Base-by-base conservation (phyloP, 2,113 vertebrate species). In the Leptodactylus fuscus region DNA sequence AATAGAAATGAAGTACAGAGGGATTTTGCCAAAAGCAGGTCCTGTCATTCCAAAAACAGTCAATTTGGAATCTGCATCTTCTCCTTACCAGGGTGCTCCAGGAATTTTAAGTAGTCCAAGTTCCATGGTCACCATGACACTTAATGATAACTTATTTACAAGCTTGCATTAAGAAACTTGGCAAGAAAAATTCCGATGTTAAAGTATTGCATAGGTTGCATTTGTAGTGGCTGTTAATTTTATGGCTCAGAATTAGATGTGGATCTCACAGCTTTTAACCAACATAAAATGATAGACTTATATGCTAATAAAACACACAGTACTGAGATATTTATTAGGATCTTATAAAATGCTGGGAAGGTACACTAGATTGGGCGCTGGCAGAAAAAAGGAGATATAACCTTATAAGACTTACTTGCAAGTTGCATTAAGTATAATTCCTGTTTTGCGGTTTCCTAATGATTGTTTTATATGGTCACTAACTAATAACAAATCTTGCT, bases 281-380 rank as follows among this genome's bases (percentile, higher is more conserved):
- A 62, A 62, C 58, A 62, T 62, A 62, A 62, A 62, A 62, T 62
- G 62, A 67, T 67, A 67, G 32, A 67, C 62, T 32, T 18, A 67
- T 67, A 67, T 34, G 15, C 62, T 67, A 36, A 67, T 67, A 36
- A 67, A 67, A 36, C 62, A 36, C 5, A 27, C 1, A 34, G 15
- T 20, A 34, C 60, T 1, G 60, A 32, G 32, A 67, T 34, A 67
- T 67, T 34, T 62, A 62, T 62, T 67, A 67, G 29, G 15, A 36
- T 18, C 18, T 67, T 36, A 20, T 36, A 67, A 36, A 65, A 18
- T 7, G 62, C 29, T 32, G 7, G 9, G 10, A 4, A 62, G 58
- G 58, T 29, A 62, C 41, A 44, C n/a, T n/a, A n/a, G 22, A 58
- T 24, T 65, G 60, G 60, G 60, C 6, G 27, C 24, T 65, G 24